Evolutionary conservation across 92 coral and sea anemone genomes (phyloP).

Genomic region (Phenganax subtilis): DNA sequence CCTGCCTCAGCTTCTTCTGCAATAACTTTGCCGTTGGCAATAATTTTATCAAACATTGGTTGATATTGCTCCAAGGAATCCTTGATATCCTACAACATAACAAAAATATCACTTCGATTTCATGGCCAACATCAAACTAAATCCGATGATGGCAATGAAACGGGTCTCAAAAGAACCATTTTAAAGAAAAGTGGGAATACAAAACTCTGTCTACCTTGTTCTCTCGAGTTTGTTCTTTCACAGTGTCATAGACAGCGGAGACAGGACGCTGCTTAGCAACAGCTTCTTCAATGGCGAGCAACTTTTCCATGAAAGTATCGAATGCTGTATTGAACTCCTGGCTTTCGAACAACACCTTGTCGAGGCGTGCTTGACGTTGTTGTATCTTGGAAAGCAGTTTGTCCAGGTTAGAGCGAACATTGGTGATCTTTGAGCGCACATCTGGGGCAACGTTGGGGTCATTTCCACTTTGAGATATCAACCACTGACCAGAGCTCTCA

Average conservation of each 20-base stretch:
- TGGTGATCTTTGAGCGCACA: slow-evolving; percentile 80
- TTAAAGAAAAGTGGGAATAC: background rate
- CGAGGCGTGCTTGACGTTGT: slow-evolving; percentile 80
- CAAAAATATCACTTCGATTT: no score
- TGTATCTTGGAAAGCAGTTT: slow-evolving; percentile 80
- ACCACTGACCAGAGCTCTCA: slow-evolving; percentile 83
- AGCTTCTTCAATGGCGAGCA: slow-evolving; percentile 80
- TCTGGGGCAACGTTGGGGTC: slow-evolving; percentile 83
- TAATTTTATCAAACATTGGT: slow-evolving; percentile 79
- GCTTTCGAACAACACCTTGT: slow-evolving; percentile 83
- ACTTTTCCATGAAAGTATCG: slow-evolving; percentile 86
- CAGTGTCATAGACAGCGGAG: slow-evolving; percentile 86
- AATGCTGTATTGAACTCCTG: slow-evolving; percentile 94
- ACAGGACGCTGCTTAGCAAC: slow-evolving; percentile 77
- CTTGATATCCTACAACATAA: slow-evolving; percentile 56
- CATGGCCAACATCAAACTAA: no score
- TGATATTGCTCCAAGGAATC: slow-evolving; percentile 75
- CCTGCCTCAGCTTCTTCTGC: slow-evolving; percentile 92
- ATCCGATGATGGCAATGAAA: no score
- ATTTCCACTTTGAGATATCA: slow-evolving; percentile 78
- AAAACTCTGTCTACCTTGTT: slow-evolving; percentile 59
- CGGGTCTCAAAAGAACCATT: background rate
- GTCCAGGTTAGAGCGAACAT: slow-evolving; percentile 77
- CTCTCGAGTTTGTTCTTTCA: slow-evolving; percentile 74
- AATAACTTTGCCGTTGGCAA: slow-evolving; percentile 66